phyloP scores from a whole-genome alignment of 2,888 invertebrate species.

The Cerceris ruficornis region DNA sequence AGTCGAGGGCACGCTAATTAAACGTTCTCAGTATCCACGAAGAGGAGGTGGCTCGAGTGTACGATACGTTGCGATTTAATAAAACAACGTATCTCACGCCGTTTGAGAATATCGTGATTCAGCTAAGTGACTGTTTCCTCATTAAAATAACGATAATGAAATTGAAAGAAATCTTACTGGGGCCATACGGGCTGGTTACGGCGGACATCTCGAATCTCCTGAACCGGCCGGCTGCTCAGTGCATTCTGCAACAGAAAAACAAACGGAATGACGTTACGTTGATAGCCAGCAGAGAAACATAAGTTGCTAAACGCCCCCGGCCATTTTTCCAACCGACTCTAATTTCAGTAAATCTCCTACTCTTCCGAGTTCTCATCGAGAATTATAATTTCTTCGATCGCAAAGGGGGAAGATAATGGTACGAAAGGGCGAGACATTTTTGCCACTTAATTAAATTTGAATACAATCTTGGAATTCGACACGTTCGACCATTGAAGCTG shows the following conservation, averaged over 20 bases:
- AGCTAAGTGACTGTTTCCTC: constrained; percentile 12
- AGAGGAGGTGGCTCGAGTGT: not conserved
- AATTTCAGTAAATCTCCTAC: constrained; percentile 2
- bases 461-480: not conserved
- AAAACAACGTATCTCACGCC: constrained; percentile 26
- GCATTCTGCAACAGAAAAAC: constrained; percentile 76
- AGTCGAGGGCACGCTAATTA: constrained; percentile 47
- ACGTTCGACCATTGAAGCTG: not conserved
- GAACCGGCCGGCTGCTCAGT: constrained; percentile 72
- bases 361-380: no score
- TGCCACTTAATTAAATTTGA: not conserved
- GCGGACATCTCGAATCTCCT: constrained; percentile 80
- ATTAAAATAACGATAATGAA: constrained; percentile 10
- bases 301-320: not conserved
- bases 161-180: constrained; percentile 75
- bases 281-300: not conserved
- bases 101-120: constrained; percentile 13
- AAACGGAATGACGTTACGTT: not conserved
- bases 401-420: not conserved
- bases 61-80: constrained; percentile 25
- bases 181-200: constrained; percentile 81
- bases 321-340: constrained; percentile 1
- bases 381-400: no score
- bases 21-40: constrained; percentile 39
- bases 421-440: not conserved